Percentiles rank a stretch among this genome's conserved stretches.
Conservation (phyloP, 2,888 invertebrate genomes). For the Rugalucina vietnamica region DNA sequence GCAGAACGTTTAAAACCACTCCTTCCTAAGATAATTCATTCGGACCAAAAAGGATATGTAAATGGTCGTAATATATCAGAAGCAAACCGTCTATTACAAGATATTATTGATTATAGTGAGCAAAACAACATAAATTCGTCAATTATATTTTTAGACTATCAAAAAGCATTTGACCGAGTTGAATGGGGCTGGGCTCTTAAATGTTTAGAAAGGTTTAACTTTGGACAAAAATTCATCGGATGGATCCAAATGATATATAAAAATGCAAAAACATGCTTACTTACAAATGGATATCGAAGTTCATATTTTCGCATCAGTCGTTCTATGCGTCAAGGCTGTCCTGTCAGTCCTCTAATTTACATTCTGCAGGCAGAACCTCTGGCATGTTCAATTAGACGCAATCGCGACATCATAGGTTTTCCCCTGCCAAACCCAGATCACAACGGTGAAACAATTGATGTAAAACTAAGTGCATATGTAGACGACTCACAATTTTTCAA, state of each 20-base stretch:
- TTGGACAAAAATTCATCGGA: background rate
- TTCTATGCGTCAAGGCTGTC: background rate
- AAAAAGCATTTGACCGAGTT: conserved; percentile 18
- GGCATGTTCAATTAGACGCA: background rate
- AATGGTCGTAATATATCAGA: conserved; percentile 13
- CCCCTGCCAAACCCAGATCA: background rate
- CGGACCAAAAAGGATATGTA: conserved; percentile 22
- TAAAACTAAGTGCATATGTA: background rate
- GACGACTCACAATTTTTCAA: background rate
- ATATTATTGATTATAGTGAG: conserved; percentile 10
- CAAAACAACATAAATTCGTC: background rate
- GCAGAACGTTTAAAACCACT: conserved; percentile 9
- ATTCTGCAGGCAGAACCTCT: background rate
- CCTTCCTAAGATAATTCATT: conserved; percentile 17
- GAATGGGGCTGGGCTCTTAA: conserved; percentile 18
- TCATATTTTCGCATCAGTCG: background rate
- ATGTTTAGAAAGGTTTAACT: background rate
- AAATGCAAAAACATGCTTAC: background rate
- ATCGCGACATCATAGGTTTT: background rate
- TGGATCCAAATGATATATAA: conserved; percentile 5
- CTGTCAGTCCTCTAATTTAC: background rate
- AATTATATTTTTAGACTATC: conserved; percentile 14
- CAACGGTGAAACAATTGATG: background rate
- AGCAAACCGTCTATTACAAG: conserved; percentile 15
- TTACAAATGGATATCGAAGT: background rate